Evolutionary conservation across 2,113 vertebrate species (phyloP).

Genomic region (Pomatorhinus ruficollis): DNA sequence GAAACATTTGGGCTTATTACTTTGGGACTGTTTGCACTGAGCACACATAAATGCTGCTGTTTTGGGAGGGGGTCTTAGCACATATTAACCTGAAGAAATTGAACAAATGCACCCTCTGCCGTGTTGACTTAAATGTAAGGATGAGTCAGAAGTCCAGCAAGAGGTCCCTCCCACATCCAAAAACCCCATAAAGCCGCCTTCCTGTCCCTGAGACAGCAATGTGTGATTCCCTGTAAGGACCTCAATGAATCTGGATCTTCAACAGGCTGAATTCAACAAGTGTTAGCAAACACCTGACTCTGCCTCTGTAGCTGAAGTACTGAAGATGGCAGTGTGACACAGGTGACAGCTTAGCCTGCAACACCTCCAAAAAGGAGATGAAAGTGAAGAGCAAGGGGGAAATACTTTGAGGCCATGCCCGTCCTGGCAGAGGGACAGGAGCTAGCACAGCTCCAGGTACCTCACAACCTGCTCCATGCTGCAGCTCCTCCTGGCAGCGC

Average conservation of each 20-base stretch:
- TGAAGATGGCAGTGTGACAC: neutral
- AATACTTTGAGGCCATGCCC: neutral
- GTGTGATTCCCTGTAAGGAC: neutral
- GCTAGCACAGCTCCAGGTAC: neutral
- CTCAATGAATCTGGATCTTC: neutral
- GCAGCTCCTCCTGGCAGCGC: fast-evolving
- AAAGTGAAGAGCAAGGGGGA: neutral
- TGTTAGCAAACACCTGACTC: neutral
- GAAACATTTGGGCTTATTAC: neutral
- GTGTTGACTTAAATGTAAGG: neutral
- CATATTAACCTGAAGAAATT: neutral
- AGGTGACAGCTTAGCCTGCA: neutral
- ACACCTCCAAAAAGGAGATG: neutral
- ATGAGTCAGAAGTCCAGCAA: neutral
- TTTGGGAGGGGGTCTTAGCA: neutral
- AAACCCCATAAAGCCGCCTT: neutral
- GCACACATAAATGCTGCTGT: neutral
- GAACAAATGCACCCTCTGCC: neutral
- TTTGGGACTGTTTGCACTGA: neutral
- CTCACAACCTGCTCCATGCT: fast-evolving
- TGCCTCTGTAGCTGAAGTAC: neutral
- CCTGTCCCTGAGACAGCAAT: neutral
- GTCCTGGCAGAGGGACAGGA: neutral
- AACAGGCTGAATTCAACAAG: neutral
- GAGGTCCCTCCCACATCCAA: neutral